Conservation (phyloP, 2,888 invertebrate genomes). For the Argyresthia goedartella region DNA sequence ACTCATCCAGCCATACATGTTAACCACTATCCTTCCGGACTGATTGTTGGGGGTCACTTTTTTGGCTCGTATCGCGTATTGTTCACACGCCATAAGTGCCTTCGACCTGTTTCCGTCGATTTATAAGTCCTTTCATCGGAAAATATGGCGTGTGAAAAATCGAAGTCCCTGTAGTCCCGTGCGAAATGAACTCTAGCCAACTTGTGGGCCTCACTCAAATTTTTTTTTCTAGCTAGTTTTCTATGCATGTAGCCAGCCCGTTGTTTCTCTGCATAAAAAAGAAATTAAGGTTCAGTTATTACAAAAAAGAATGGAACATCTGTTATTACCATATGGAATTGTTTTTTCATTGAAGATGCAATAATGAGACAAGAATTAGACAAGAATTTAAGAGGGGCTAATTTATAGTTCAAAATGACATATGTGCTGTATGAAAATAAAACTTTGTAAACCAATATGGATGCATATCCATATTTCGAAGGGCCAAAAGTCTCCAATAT, state of each 20-base stretch:
- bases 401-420: too few species aligned
- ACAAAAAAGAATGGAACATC: too few species aligned
- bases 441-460: too few species aligned
- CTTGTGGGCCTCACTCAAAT: slow-evolving; percentile 7
- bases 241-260: slow-evolving; percentile 6
- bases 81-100: slow-evolving; percentile 5
- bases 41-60: slow-evolving; percentile 4
- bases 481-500: neutral
- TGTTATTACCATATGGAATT: too few species aligned
- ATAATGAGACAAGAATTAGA: too few species aligned
- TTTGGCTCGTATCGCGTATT: slow-evolving; percentile 9
- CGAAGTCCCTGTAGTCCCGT: slow-evolving; percentile 11
- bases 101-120: neutral
- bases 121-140: neutral
- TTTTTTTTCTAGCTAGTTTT: slow-evolving; percentile 7
- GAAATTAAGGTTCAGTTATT: too few species aligned
- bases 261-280: too few species aligned
- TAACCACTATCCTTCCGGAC: slow-evolving; percentile 2
- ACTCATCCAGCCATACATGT: slow-evolving; percentile 12
- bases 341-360: too few species aligned
- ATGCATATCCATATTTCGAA: neutral
- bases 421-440: too few species aligned
- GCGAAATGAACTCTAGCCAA: slow-evolving; percentile 12
- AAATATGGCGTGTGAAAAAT: slow-evolving; percentile 9
- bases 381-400: too few species aligned